Evolutionary conservation across 2,797 vertebrate species (phyloP).

Genomic region (Falco berigora): DNA sequence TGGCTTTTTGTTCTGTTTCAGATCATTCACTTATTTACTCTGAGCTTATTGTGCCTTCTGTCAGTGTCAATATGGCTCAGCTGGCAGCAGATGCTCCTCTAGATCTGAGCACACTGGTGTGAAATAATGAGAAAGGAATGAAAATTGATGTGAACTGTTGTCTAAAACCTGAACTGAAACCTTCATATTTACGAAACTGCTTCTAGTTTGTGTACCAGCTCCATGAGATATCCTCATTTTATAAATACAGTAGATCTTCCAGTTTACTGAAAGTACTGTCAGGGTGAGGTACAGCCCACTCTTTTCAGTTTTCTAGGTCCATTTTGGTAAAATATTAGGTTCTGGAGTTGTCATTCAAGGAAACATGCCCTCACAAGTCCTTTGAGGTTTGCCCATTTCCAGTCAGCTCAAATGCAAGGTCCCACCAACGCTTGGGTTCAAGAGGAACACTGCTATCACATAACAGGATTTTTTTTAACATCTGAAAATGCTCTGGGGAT

Average conservation of each 20-base stretch:
- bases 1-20: constrained; percentile 27
- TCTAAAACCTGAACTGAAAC: background rate
- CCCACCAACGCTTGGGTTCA: background rate
- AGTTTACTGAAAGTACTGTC: background rate
- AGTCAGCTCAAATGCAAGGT: background rate
- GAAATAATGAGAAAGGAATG: background rate
- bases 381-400: background rate
- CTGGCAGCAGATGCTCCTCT: constrained; percentile 42
- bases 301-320: background rate
- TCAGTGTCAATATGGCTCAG: constrained; percentile 23
- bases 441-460: background rate
- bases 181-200: background rate
- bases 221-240: background rate
- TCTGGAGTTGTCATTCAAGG: background rate
- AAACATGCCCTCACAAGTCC: background rate
- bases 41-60: constrained; percentile 41
- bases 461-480: background rate
- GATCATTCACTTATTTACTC: constrained; percentile 38
- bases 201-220: background rate
- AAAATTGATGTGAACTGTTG: constrained; percentile 1
- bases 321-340: background rate
- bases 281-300: background rate
- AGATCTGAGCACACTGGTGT: constrained; percentile 10
- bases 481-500: background rate
- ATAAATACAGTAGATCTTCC: background rate